Conservation (phyloP, 2,797 vertebrate species). For the Discoglossus pictus region DNA sequence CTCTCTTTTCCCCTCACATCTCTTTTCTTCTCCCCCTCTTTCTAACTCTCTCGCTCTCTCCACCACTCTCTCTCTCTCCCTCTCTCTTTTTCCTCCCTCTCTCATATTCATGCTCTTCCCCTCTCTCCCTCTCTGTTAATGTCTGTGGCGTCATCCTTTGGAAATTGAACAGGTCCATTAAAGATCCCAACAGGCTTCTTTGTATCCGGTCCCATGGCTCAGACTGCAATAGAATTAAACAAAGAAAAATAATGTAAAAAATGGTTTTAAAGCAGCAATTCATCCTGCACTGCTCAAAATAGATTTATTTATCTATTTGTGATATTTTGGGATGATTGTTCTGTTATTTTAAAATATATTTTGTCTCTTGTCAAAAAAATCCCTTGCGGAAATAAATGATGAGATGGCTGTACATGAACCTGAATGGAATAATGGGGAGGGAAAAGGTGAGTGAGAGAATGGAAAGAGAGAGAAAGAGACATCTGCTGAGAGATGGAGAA, state of each 20-base stretch:
- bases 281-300: constrained; percentile 39
- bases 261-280: constrained; percentile 45
- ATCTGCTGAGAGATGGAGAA: too few relatives aligned
- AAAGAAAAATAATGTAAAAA: constrained; percentile 49
- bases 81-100: constrained; percentile 15
- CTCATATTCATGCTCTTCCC: neutral
- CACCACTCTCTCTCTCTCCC: constrained; percentile 3
- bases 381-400: too few relatives aligned
- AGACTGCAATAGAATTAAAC: constrained; percentile 64
- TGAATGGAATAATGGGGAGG: too few relatives aligned
- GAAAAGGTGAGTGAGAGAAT: too few relatives aligned
- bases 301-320: constrained; percentile 31
- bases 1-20: too few relatives aligned
- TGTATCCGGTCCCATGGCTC: constrained; percentile 76
- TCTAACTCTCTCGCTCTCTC: neutral
- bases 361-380: too few relatives aligned
- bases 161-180: constrained; percentile 82
- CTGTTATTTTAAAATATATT: too few relatives aligned
- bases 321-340: constrained; percentile 23
- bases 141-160: constrained; percentile 83
- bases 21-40: neutral
- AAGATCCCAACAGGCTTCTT: constrained; percentile 74
- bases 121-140: constrained; percentile 69
- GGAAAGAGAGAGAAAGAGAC: too few relatives aligned
- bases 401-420: too few relatives aligned